Percentiles rank a stretch among this genome's conserved stretches.
Conservation (phyloP, 2,113 vertebrate genomes). For the Notechis scutatus region DNA sequence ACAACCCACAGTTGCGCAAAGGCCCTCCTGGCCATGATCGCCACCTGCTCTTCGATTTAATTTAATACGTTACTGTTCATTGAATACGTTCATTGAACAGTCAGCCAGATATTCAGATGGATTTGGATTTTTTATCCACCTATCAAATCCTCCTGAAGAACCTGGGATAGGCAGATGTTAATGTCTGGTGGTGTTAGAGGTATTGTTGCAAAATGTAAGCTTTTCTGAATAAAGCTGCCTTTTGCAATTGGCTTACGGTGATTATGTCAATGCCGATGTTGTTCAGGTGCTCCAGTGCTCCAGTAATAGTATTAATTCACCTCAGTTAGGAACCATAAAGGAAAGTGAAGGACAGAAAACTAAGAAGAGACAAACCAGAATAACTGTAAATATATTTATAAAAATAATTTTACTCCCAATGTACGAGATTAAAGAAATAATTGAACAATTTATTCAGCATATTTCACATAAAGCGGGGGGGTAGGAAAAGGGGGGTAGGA, state of each 20-base stretch:
- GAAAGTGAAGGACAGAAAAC: background rate
- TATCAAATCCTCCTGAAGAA: background rate
- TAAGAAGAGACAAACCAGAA: slow-evolving; percentile 27
- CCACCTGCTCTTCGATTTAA: too few relatives aligned
- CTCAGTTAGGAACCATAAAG: background rate
- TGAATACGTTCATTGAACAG: background rate
- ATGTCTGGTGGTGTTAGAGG: background rate
- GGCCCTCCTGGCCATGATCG: too few relatives aligned
- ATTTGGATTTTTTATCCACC: background rate
- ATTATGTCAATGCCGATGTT: background rate
- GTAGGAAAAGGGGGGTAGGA: slow-evolving; percentile 65
- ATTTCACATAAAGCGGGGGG: slow-evolving; percentile 69
- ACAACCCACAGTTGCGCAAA: too few relatives aligned
- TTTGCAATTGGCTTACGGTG: background rate
- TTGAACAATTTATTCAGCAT: slow-evolving; percentile 70
- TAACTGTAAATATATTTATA: slow-evolving; percentile 59
- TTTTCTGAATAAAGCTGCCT: background rate
- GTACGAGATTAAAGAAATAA: slow-evolving; percentile 61
- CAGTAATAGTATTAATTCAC: background rate
- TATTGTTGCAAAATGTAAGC: background rate
- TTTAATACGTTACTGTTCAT: background rate
- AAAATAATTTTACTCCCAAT: slow-evolving; percentile 58
- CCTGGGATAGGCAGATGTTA: background rate
- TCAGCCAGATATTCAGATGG: background rate
- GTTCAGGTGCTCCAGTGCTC: too few relatives aligned